Conservation (phyloP, 2,888 invertebrate genomes). For the Orthosia incerta region DNA sequence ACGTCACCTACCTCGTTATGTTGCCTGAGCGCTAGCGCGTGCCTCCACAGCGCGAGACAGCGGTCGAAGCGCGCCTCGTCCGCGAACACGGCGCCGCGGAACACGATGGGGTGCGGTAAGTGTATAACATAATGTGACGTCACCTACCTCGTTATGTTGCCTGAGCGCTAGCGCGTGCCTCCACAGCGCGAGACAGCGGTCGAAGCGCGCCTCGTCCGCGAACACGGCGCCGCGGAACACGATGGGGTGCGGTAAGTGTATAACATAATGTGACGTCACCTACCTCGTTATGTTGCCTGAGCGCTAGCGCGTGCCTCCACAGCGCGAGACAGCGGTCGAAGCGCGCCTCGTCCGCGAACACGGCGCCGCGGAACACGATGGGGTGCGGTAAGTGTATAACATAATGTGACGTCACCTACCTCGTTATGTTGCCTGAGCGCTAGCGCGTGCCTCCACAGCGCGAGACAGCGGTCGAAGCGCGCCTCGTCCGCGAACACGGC, state of each 20-base stretch:
- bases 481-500: conserved; percentile 98
- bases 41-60: conserved; percentile 96
- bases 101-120: conserved; percentile 95
- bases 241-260: too few relatives aligned
- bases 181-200: conserved; percentile 95
- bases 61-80: conserved; percentile 91
- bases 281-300: conserved; percentile 92
- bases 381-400: conserved; percentile 97
- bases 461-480: conserved; percentile 96
- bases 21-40: conserved; percentile 89
- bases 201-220: conserved; percentile 87
- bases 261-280: too few relatives aligned
- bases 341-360: conserved; percentile 97
- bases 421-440: conserved; percentile 92
- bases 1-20: conserved; percentile 74
- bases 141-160: conserved; percentile 14
- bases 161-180: conserved; percentile 94
- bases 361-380: conserved; percentile 97
- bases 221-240: conserved; percentile 96
- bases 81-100: conserved; percentile 95
- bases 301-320: conserved; percentile 96
- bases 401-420: too few relatives aligned
- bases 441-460: conserved; percentile 97
- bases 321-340: conserved; percentile 96
- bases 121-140: background rate